Percentiles rank a stretch among this genome's conserved stretches.
Conservation (phyloP, 64 coral and sea anemone genomes). For the Exaiptasia diaphana region DNA sequence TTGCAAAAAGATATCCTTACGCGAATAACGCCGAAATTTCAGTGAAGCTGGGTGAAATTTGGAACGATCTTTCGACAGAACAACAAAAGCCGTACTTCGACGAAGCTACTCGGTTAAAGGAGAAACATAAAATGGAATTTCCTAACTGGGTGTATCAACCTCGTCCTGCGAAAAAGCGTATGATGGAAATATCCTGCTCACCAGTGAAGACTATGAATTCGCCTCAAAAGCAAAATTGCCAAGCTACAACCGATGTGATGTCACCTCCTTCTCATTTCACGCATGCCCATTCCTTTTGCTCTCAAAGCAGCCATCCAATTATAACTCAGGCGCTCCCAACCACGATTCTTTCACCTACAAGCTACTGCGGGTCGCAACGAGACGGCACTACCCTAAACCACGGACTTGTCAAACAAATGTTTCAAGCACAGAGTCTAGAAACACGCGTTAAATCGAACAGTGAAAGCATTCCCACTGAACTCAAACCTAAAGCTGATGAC, state of each 20-base stretch:
- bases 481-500: conserved; percentile 3
- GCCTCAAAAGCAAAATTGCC: background rate
- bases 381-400: background rate
- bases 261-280: background rate
- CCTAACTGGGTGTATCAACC: conserved; percentile 97
- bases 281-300: background rate
- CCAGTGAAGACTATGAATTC: background rate
- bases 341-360: background rate
- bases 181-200: background rate
- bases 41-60: conserved; percentile 90
- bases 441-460: no score
- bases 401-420: background rate
- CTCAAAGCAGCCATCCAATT: background rate
- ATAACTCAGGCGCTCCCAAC: background rate
- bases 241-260: background rate
- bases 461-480: background rate
- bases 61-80: conserved; percentile 89
- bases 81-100: conserved; percentile 96
- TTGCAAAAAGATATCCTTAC: conserved; percentile 82
- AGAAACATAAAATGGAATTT: conserved; percentile 70
- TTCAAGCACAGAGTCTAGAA: no score
- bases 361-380: background rate
- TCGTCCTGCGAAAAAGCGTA: conserved; percentile 50
- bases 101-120: conserved; percentile 79
- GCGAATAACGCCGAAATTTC: conserved; percentile 95